A percentile compares a stretch with the other conserved stretches of the same genome.
These are phyloP conservation scores for Hippocampus mohnikei DNA, from an alignment of 2,113 vertebrate species.

Conservation along the genomic window DNA sequence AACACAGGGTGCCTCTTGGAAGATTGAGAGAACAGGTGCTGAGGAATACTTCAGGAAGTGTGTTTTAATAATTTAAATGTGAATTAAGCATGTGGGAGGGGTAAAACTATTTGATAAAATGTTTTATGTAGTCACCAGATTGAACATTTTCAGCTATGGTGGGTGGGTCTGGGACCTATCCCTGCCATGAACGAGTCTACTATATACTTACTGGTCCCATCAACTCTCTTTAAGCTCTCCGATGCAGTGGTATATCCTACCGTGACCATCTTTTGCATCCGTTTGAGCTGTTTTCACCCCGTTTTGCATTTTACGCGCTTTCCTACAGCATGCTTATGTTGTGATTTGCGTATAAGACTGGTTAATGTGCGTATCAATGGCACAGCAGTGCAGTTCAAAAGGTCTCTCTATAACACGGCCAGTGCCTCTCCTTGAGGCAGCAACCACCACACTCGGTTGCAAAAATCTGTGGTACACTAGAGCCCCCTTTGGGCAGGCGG, in stretches of 20 bases:
- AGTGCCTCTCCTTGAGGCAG: constrained; percentile 39
- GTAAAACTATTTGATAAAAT: background rate
- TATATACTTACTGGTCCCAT: background rate
- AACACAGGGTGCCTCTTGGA: too few species aligned
- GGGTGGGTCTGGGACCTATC: background rate
- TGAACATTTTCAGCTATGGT: too few species aligned
- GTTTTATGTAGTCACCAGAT: background rate
- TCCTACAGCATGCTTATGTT: constrained; percentile 35
- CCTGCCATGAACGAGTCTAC: background rate
- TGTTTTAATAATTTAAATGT: background rate
- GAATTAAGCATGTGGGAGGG: background rate
- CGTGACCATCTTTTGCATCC: constrained; percentile 1
- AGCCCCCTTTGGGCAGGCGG: constrained; percentile 84
- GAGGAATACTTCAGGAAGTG: background rate
- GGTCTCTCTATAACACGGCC: constrained; percentile 55
- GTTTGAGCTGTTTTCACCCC: constrained; percentile 17
- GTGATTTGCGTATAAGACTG: constrained; percentile 50
- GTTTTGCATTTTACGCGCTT: constrained; percentile 38
- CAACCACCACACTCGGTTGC: constrained; percentile 24
- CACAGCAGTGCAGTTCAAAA: constrained; percentile 62
- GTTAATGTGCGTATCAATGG: constrained; percentile 65
- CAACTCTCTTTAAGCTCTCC: background rate
- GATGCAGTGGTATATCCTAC: background rate
- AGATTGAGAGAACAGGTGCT: too few species aligned
- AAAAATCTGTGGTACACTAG: constrained; percentile 83